Evolutionary conservation across 2,888 invertebrate species (phyloP).

Genomic region (Lacanobia oleracea): DNA sequence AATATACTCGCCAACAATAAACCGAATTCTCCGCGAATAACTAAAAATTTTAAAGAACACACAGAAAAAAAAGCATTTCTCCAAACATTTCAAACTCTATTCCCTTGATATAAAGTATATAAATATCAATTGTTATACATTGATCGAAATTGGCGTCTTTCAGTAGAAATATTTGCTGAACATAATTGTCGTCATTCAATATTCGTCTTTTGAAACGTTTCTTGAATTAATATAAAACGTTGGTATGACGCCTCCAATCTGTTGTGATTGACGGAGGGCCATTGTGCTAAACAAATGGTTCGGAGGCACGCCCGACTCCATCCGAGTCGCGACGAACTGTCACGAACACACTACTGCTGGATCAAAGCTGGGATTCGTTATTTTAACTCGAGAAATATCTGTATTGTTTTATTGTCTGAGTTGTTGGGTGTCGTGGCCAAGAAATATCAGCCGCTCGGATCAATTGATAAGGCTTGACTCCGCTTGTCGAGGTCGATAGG

Average conservation of each 20-base stretch:
- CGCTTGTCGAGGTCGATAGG: no score
- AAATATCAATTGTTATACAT: constrained; percentile 27
- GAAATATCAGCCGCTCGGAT: not conserved
- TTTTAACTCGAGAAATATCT: constrained; percentile 14
- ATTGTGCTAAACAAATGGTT: constrained; percentile 51
- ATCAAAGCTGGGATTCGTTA: constrained; percentile 1
- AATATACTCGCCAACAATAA: constrained; percentile 18
- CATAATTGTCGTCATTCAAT: constrained; percentile 56
- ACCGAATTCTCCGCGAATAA: constrained; percentile 15
- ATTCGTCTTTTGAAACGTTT: constrained; percentile 46
- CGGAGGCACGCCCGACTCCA: constrained; percentile 15
- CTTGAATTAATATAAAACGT: constrained; percentile 53
- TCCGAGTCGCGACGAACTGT: constrained; percentile 25
- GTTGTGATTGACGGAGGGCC: constrained; percentile 49
- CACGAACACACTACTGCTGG: constrained; percentile 14
- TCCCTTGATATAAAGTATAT: constrained; percentile 23
- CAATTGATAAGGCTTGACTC: not conserved
- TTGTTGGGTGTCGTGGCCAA: not conserved
- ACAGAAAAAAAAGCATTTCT: constrained; percentile 5
- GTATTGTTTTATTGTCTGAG: not conserved
- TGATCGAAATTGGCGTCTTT: constrained; percentile 41
- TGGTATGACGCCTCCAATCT: constrained; percentile 48
- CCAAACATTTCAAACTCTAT: constrained; percentile 35
- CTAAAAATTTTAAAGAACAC: constrained; percentile 13
- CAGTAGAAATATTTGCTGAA: constrained; percentile 45